Evolutionary conservation across 2,113 vertebrate species (phyloP).

Genomic region (Holacanthus passer): DNA sequence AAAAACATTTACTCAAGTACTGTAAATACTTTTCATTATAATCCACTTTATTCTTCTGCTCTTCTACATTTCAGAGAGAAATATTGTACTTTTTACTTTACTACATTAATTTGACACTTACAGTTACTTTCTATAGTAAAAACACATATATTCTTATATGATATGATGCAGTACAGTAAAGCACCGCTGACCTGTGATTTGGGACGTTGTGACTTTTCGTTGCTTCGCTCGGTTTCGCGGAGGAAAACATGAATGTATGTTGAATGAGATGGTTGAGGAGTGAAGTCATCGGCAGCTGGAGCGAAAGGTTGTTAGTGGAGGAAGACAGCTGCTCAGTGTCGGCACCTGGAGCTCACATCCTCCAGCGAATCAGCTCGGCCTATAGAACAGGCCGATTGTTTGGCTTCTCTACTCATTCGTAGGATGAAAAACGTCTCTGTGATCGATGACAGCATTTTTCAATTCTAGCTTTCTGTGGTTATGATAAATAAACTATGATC

Average conservation of each 20-base stretch:
- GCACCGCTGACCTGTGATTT: no score
- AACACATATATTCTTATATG: no score
- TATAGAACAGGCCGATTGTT: background rate
- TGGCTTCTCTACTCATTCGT: background rate
- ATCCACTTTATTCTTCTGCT: no score
- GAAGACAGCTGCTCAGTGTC: conserved; percentile 43
- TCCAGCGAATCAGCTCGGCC: background rate
- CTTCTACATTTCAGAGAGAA: no score
- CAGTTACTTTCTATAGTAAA: no score
- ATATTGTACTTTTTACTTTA: no score
- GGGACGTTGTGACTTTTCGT: background rate
- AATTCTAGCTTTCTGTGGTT: no score
- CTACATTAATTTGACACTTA: no score
- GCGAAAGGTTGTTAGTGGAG: conserved; percentile 16
- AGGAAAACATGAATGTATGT: background rate
- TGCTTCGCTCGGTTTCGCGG: background rate
- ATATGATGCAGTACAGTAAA: no score
- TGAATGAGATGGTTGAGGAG: conserved; percentile 10
- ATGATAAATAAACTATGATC: background rate
- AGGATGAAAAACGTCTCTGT: no score
- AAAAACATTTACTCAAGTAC: background rate
- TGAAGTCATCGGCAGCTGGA: conserved; percentile 60
- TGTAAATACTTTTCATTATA: no score
- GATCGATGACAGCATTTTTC: no score
- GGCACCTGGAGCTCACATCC: conserved; percentile 49